Conservation (phyloP, 2,797 vertebrate species). For the Dallia pectoralis region DNA sequence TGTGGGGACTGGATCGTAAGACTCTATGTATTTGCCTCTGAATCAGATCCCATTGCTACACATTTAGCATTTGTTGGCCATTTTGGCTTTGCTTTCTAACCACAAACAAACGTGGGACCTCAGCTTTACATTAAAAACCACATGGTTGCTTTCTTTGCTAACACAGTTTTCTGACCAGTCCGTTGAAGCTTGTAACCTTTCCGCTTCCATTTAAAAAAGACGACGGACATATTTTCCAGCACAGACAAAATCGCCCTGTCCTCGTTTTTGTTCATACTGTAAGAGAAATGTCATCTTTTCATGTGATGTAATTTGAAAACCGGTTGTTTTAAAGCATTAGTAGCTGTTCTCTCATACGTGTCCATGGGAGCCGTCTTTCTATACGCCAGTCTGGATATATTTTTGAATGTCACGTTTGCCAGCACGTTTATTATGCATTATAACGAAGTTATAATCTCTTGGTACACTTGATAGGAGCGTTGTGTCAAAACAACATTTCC, state of each 20-base stretch:
- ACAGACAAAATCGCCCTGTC: not conserved
- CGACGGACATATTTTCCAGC: conserved; percentile 38
- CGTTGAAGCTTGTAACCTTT: conserved; percentile 57
- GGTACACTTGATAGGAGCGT: not conserved
- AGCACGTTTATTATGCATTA: not conserved
- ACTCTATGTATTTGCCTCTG: conserved; percentile 46
- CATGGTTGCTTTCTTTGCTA: conserved; percentile 71
- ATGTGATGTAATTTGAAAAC: not conserved
- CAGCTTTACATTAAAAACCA: conserved; percentile 72
- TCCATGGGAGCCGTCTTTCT: not conserved
- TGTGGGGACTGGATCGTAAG: not conserved
- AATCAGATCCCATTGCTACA: conserved; percentile 59
- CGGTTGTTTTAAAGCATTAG: not conserved
- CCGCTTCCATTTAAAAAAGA: conserved; percentile 69
- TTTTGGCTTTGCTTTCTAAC: conserved; percentile 65
- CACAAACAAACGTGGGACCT: conserved; percentile 62
- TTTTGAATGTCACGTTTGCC: not conserved
- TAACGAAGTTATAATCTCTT: not conserved
- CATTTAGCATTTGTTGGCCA: conserved; percentile 47
- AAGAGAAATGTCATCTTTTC: not conserved
- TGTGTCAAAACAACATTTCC: not conserved
- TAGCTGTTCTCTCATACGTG: not conserved
- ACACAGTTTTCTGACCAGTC: conserved; percentile 63
- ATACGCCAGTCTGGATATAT: not conserved
- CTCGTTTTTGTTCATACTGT: not conserved